Evolutionary conservation across 2,797 vertebrate species (phyloP).

Genomic region (Hoplostethus mediterraneus): DNA sequence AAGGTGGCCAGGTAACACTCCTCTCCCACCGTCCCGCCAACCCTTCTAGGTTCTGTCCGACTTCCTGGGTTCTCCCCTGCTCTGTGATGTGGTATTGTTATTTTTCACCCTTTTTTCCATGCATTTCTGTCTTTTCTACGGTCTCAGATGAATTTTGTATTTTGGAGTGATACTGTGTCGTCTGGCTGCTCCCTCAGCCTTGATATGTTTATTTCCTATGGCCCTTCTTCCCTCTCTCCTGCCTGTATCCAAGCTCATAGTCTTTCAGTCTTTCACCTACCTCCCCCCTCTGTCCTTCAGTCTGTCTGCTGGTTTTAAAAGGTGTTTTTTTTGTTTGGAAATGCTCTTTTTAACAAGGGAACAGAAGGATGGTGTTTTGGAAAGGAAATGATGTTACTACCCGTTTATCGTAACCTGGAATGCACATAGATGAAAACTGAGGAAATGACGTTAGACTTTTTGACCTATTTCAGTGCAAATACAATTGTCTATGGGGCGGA

Average conservation of each 20-base stretch:
- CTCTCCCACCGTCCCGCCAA: slow-evolving; percentile 5
- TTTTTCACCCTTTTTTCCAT: slow-evolving; percentile 2
- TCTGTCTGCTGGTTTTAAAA: neutral
- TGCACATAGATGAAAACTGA: neutral
- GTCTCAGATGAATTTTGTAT: neutral
- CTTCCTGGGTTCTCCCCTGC: slow-evolving; percentile 3
- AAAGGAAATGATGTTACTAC: neutral
- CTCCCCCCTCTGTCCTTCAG: neutral
- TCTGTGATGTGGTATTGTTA: neutral
- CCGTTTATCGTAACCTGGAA: no score
- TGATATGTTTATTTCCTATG: slow-evolving; percentile 9
- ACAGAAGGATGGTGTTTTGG: no score
- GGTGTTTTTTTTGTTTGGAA: neutral
- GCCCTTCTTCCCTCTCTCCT: neutral
- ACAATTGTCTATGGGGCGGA: no score
- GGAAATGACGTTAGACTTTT: no score
- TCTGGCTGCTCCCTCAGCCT: slow-evolving; percentile 29
- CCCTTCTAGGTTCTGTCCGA: slow-evolving; percentile 5
- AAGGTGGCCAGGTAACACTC: slow-evolving; percentile 94
- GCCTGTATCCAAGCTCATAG: slow-evolving; percentile 7
- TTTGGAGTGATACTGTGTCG: slow-evolving; percentile 18
- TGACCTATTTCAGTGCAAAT: no score
- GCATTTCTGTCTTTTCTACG: slow-evolving; percentile 22
- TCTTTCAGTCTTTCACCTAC: slow-evolving; percentile 25
- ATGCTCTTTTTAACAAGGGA: neutral